These are phyloP conservation scores for Caenorhabditis sulstoni DNA, from an alignment of 2,888 invertebrate genomes.

Conservation along the genomic window DNA sequence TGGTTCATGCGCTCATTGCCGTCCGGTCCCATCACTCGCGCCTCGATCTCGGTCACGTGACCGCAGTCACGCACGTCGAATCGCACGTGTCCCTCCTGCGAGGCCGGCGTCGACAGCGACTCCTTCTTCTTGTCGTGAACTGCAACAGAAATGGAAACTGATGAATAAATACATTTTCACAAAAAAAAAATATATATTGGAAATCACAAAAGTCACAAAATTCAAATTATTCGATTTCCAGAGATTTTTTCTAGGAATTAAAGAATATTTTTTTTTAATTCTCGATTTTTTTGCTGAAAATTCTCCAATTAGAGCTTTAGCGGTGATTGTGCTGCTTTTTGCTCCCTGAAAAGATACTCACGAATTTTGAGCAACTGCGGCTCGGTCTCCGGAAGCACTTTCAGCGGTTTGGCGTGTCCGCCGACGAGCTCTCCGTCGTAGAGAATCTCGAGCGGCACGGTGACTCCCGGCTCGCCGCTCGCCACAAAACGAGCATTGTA, in stretches of 20 bases:
- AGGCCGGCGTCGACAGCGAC: constrained; percentile 44
- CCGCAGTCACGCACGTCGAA: constrained; percentile 68
- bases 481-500: constrained; percentile 58
- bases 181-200: not conserved
- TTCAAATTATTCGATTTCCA: too few relatives aligned
- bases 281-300: constrained; percentile 2
- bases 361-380: constrained; percentile 51
- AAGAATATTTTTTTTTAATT: too few relatives aligned
- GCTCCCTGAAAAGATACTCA: too few relatives aligned
- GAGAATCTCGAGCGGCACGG: constrained; percentile 59
- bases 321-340: too few relatives aligned
- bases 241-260: too few relatives aligned
- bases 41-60: constrained; percentile 55
- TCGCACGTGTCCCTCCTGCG: constrained; percentile 58
- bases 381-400: constrained; percentile 57
- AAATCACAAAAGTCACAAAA: not conserved
- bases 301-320: too few relatives aligned
- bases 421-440: constrained; percentile 63
- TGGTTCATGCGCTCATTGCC: constrained; percentile 56
- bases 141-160: too few relatives aligned
- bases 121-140: constrained; percentile 51
- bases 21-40: constrained; percentile 69
- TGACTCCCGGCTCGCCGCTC: constrained; percentile 51
- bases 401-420: constrained; percentile 41
- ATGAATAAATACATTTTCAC: too few relatives aligned